Evolutionary conservation across 2,888 invertebrate genomes (phyloP), one percentile per base, ranked within the genome.

Genomic region (Anthophora plumipes): DNA sequence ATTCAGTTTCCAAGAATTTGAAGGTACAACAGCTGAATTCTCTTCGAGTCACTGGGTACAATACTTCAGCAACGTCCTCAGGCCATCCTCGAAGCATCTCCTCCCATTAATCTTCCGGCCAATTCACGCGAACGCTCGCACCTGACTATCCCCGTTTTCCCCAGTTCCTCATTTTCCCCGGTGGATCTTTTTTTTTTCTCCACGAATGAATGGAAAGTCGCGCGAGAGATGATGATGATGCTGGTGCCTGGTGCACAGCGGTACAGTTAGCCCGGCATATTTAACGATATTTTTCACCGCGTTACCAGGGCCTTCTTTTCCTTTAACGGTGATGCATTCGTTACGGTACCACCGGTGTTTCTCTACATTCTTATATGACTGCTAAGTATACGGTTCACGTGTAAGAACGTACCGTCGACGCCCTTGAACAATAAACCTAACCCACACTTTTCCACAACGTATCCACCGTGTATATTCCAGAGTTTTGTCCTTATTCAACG

Each of bases 341-440:
- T 85, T 85, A 85, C 87, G 87, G 84, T 87, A 87, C 80, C 84
- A 43, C 73, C 31, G 74, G 9, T 75, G 77, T 82, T 43, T 87
- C 85, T 71, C 39, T 54, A 72, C 80, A 74, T 78, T 84, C 80
- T 82, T 85, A 84, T 80, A 84, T 57, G 84, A 85, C 80, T 82
- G 72, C 74, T 84, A 87, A 87, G 84, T 84, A 84, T 73, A 87
- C 80, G 78, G 85, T 83, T 84, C 72, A 79, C 71, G 87, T 77
- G 84, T 85, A 82, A 84, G 37, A 50, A 39, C 74, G 77, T 60
- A 39, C 46, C 75, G 75, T 80, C 77, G 85, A 86, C 77, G 87
- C 86, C 85, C 87, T 86, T 85, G 77, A 84, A 85, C 86, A 86
- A 85, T 86, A 87, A 87, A 86, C 85, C 59, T n/a, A n/a, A n/a